phyloP scores from a whole-genome alignment of 2,113 vertebrate genomes.

The Pogonocichla stellata region DNA sequence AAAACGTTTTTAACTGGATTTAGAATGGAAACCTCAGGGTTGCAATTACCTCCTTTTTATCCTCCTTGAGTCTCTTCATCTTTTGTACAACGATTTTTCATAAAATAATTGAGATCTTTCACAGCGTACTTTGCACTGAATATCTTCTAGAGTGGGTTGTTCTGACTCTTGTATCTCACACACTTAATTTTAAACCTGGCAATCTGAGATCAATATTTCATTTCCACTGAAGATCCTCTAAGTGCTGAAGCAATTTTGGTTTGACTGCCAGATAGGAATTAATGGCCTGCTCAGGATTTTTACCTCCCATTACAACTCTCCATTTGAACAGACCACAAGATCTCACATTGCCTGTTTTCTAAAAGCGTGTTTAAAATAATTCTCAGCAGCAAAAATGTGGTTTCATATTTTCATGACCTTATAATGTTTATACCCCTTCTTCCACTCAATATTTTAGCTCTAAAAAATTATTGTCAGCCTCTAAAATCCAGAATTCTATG shows the following conservation, averaged over 20 bases:
- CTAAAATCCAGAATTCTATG: background rate
- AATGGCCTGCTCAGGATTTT: background rate
- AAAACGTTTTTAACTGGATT: background rate
- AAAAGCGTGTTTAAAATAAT: background rate
- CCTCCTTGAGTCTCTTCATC: background rate
- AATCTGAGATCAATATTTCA: background rate
- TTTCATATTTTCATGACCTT: background rate
- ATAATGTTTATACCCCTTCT: background rate
- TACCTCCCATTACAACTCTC: background rate
- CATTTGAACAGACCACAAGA: background rate
- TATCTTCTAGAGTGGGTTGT: background rate
- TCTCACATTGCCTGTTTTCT: background rate
- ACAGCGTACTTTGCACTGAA: background rate
- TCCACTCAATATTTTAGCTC: background rate
- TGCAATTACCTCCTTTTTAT: background rate
- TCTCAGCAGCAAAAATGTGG: background rate
- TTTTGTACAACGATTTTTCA: background rate
- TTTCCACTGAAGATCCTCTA: background rate
- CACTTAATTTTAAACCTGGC: background rate
- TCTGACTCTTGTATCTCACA: background rate
- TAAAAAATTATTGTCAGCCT: background rate
- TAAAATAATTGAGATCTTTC: background rate
- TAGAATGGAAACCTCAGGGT: background rate
- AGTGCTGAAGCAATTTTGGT: background rate
- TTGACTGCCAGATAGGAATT: background rate